phyloP scores from a whole-genome alignment of 2,888 invertebrate genomes.

The Mamestra brassicae region DNA sequence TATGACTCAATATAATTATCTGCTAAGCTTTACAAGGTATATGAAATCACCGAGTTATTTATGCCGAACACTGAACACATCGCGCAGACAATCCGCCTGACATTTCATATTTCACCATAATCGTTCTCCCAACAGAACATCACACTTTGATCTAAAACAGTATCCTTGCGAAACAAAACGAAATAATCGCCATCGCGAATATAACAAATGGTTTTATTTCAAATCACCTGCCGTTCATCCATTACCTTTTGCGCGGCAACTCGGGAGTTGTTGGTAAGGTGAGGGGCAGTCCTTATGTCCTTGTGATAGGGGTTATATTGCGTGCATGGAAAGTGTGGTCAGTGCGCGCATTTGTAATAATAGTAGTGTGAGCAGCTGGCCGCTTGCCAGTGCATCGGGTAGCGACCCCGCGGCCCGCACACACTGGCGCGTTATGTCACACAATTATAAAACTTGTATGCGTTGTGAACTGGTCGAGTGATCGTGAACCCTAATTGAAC shows the following conservation, averaged over 20 bases:
- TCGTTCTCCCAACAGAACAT: conserved; percentile 43
- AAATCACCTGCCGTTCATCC: conserved; percentile 76
- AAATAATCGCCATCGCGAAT: conserved; percentile 66
- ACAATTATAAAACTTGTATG: conserved; percentile 55
- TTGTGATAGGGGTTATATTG: conserved; percentile 54
- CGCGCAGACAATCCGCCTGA: conserved; percentile 46
- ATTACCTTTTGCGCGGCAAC: conserved; percentile 66
- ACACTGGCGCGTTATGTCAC: conserved; percentile 63
- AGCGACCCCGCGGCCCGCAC: conserved; percentile 72
- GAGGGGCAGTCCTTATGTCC: conserved; percentile 52
- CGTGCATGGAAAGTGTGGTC: conserved; percentile 56
- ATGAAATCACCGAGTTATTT: conserved; percentile 51
- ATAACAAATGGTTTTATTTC: conserved; percentile 74
- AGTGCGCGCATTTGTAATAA: conserved; percentile 71
- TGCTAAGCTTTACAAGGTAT: conserved; percentile 10
- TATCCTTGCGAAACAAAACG: conserved; percentile 65
- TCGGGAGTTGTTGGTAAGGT: conserved; percentile 9
- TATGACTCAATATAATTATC: conserved; percentile 33
- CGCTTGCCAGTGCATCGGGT: conserved; percentile 73
- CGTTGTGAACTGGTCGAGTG: conserved; percentile 44
- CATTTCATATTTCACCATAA: conserved; percentile 69
- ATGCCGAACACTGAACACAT: conserved; percentile 27
- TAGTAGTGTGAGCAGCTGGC: conserved; percentile 73
- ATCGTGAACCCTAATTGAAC: conserved; percentile 43
- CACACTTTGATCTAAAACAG: conserved; percentile 72